Evolutionary conservation across 23 tunicate species (phyloP).

Genomic region (Pegea sp.): DNA sequence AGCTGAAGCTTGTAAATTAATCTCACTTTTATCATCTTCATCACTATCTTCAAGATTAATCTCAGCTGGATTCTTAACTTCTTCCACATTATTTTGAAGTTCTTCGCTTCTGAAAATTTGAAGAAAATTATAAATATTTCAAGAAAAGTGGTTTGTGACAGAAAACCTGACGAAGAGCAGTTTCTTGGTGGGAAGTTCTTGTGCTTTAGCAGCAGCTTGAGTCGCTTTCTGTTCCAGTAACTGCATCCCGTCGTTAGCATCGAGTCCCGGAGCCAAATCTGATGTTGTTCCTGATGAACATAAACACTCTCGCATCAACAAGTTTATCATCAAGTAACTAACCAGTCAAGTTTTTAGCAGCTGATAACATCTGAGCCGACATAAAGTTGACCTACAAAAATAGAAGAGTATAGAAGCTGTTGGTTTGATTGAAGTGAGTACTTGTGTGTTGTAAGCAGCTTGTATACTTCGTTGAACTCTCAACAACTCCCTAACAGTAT

Average conservation of each 20-base stretch:
- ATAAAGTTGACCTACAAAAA: constrained; percentile 62
- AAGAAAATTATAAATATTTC: too few species aligned
- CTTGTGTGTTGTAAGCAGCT: constrained; percentile 89
- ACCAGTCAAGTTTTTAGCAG: constrained; percentile 69
- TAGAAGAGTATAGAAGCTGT: not conserved
- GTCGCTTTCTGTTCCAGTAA: constrained; percentile 90
- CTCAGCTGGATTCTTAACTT: constrained; percentile 68
- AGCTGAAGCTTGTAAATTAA: too few species aligned
- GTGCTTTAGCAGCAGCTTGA: constrained; percentile 23
- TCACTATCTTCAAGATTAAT: constrained; percentile 70
- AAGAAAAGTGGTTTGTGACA: too few species aligned
- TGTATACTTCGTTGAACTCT: constrained; percentile 84
- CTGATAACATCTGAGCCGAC: constrained; percentile 94
- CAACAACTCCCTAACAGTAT: constrained; percentile 92
- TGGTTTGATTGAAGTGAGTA: not conserved
- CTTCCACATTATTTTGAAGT: constrained; percentile 9
- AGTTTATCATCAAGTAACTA: not conserved
- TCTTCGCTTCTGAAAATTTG: constrained; percentile 22
- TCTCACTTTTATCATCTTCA: constrained; percentile 13
- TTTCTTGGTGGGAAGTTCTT: constrained; percentile 28
- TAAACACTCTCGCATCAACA: not conserved
- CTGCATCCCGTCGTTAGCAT: constrained; percentile 56
- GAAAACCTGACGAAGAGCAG: constrained; percentile 45
- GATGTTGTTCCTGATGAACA: constrained; percentile 45
- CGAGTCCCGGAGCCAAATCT: constrained; percentile 63